These are phyloP conservation scores for Esox niger DNA, from an alignment of 2,113 vertebrate genomes.

Conservation along the genomic window DNA sequence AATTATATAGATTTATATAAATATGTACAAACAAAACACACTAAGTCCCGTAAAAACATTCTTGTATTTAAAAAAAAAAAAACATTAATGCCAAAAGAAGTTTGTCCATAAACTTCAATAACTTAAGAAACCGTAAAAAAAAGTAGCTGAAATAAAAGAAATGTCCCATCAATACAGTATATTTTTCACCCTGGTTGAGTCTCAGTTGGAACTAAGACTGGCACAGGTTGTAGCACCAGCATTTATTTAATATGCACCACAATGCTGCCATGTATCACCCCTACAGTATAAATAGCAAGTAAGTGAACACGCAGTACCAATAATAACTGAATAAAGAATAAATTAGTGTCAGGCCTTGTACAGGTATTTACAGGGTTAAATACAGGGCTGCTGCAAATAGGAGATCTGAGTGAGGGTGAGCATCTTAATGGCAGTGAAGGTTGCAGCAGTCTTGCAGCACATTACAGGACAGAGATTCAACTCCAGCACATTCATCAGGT, in stretches of 20 bases:
- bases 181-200: conserved; percentile 44
- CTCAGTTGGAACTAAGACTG: conserved; percentile 18
- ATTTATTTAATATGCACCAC: conserved; percentile 40
- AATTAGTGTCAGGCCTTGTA: conserved; percentile 74
- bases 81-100: conserved; percentile 55
- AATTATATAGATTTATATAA: conserved; percentile 74
- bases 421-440: conserved; percentile 66
- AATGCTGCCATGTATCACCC: conserved; percentile 63
- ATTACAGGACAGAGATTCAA: conserved; percentile 72
- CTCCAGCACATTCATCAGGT: conserved; percentile 80
- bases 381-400: conserved; percentile 50
- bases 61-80: conserved; percentile 60
- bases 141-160: conserved; percentile 41
- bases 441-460: conserved; percentile 73
- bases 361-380: conserved; percentile 65
- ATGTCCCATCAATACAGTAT: conserved; percentile 59
- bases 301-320: conserved; percentile 54
- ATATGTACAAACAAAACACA: conserved; percentile 72
- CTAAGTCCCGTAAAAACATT: conserved; percentile 70
- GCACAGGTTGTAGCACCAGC: conserved; percentile 69
- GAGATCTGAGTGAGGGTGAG: conserved; percentile 26
- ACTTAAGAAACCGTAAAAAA: conserved; percentile 70
- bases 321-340: conserved; percentile 62
- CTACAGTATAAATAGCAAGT: conserved; percentile 56
- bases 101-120: conserved; percentile 68